Base-by-base conservation (phyloP, 2,797 vertebrate genomes). In the Choloepus didactylus region DNA sequence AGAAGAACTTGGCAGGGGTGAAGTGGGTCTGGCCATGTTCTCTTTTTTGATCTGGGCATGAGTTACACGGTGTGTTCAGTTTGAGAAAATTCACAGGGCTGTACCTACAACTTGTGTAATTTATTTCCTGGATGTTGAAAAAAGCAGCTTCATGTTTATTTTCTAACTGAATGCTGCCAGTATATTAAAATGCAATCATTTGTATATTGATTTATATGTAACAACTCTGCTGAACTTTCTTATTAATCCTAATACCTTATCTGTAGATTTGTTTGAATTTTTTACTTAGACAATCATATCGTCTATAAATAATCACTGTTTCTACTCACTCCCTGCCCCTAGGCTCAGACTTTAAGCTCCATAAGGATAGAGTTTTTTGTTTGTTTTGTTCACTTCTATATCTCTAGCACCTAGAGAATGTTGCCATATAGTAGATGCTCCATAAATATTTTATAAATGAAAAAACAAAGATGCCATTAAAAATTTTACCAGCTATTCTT, bases 211-310 rank as follows among this genome's bases (percentile, higher is more conserved):
- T 44, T 91, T 66, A 9, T 72, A 38, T 16, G 6, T 49, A 72
- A 60, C 9, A 67, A 87, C 3, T 14, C 66, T 67, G 31, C 51
- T 38, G 69, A 94, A 6, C 49, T 38, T 90, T 72, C 54, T 54
- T 90, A 66, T 23, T 62, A 84, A 76, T 49, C 66, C 49, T 51
- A n/a, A 38, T 38, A 72, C 29, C 72, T 69, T 38, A 54, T n/a
- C 27, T 88, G 56, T 44, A 60, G 69, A 62, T 25, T 86, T 64
- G 60, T 29, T 9, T 72, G 5, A 44, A 31, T 27, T 77, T 89
- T 89, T 81, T 56, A 76, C 70, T 62, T 94, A 73, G n/a, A 90
- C 38, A 84, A 79, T 59, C 9, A 6, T 54, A 59, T 60, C 9
- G 35, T 76, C 35, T 72, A 31, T 89, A 73, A 89, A 35, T 64